Evolutionary conservation across 2,797 vertebrate genomes (phyloP).

Genomic region (Hephaestus fuliginosus): DNA sequence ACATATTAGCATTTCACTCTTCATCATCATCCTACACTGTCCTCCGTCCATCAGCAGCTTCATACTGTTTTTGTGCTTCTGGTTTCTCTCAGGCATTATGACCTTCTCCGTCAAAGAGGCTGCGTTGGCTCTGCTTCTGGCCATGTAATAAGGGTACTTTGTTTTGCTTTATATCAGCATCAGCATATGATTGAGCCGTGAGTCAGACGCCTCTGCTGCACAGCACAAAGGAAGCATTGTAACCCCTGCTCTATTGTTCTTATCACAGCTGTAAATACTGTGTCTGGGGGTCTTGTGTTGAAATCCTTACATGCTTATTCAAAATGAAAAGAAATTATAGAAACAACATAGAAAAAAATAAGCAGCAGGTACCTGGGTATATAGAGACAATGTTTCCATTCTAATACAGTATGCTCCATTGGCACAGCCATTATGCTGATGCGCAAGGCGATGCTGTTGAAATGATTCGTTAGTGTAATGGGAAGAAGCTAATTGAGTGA

Average conservation of each 20-base stretch:
- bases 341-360: constrained; percentile 11
- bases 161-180: constrained; percentile 53
- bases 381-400: constrained; percentile 53
- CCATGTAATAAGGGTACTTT: constrained; percentile 48
- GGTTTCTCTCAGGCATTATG: constrained; percentile 31
- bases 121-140: constrained; percentile 31
- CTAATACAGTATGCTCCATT: constrained; percentile 69
- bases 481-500: constrained; percentile 77
- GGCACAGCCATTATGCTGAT: constrained; percentile 77
- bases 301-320: constrained; percentile 30
- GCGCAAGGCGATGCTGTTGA: constrained; percentile 60
- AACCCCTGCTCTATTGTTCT: constrained; percentile 49
- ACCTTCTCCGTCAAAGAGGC: constrained; percentile 41
- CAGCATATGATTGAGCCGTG: constrained; percentile 46
- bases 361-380: constrained; percentile 30
- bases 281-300: constrained; percentile 1
- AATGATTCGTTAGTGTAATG: constrained; percentile 77
- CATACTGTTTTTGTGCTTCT: neutral
- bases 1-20: constrained; percentile 10
- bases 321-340: constrained; percentile 24
- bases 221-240: constrained; percentile 39
- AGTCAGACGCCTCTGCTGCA: constrained; percentile 51
- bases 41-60: constrained; percentile 13
- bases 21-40: neutral
- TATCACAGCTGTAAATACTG: constrained; percentile 19